Conservation (phyloP, 2,797 vertebrate genomes). For the Gymnodraco acuticeps region DNA sequence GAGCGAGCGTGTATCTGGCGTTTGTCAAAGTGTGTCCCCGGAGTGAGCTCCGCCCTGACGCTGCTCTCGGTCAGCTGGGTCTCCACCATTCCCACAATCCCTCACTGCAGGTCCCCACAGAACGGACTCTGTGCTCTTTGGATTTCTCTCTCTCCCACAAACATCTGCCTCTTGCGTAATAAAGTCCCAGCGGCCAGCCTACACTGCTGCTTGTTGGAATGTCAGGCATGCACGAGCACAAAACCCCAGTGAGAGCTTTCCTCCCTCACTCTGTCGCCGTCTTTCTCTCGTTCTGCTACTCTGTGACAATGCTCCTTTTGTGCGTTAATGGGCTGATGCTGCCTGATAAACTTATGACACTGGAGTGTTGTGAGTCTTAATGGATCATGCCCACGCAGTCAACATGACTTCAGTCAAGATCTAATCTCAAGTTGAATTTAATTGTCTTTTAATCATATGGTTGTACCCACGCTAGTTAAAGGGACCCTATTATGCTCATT, state of each 20-base stretch:
- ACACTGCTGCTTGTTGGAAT: constrained; percentile 77
- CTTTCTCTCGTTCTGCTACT: constrained; percentile 16
- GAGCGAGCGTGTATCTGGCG: constrained; percentile 24
- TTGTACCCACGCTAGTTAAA: background rate
- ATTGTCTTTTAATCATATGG: background rate
- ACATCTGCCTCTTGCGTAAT: constrained; percentile 85
- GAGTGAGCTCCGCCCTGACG: constrained; percentile 61
- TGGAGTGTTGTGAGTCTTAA: constrained; percentile 14
- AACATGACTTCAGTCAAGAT: background rate
- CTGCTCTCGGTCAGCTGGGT: constrained; percentile 58
- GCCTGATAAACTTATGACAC: constrained; percentile 48
- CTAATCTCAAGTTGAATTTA: background rate
- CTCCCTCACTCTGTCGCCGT: constrained; percentile 27
- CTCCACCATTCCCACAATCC: constrained; percentile 75
- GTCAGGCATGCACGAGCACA: constrained; percentile 71
- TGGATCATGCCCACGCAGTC: constrained; percentile 13
- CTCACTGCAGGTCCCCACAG: constrained; percentile 52
- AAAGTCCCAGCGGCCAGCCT: constrained; percentile 67
- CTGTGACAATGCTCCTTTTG: constrained; percentile 59
- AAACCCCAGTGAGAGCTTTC: constrained; percentile 63
- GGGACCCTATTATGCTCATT: no score
- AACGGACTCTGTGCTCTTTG: constrained; percentile 57
- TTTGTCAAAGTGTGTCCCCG: constrained; percentile 42
- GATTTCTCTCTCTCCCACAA: constrained; percentile 69
- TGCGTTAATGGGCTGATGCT: constrained; percentile 50